These are phyloP conservation scores for Hippopotamus amphibius DNA, from an alignment of 2,113 vertebrate species.

Conservation along the genomic window DNA sequence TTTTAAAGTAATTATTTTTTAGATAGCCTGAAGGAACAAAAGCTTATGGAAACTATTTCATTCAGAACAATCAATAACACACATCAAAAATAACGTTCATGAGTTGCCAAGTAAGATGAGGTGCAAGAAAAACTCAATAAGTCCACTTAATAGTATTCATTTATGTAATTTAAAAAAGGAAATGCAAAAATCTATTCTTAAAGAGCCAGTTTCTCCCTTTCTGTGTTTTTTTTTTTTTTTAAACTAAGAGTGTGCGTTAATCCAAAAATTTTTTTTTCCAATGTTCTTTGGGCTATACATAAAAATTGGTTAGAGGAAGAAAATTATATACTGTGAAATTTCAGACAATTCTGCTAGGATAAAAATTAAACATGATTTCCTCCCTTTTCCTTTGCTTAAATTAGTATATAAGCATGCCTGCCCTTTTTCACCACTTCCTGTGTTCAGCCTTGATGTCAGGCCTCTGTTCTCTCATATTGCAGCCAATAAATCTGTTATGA, in stretches of 20 bases:
- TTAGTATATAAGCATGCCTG: neutral
- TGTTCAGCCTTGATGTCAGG: neutral
- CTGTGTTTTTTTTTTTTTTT: neutral
- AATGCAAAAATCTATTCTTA: conserved; percentile 27
- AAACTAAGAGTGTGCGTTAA: neutral
- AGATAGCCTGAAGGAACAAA: neutral
- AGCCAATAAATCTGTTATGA: neutral
- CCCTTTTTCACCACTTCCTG: neutral
- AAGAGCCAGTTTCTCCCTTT: neutral
- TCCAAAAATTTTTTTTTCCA: neutral
- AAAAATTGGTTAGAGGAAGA: neutral
- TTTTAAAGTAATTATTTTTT: conserved; percentile 56
- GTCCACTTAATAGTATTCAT: neutral
- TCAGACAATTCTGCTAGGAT: neutral
- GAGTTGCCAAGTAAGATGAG: conserved; percentile 1
- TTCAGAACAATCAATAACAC: conserved; percentile 48
- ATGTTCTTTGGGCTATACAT: neutral
- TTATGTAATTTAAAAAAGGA: conserved; percentile 7
- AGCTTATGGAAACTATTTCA: conserved; percentile 53
- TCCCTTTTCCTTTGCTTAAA: neutral
- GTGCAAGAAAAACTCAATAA: neutral
- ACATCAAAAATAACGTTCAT: conserved; percentile 58
- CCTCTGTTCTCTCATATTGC: neutral
- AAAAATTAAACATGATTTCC: neutral
- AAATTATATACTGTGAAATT: neutral